These are phyloP conservation scores for Butorides virescens DNA, from an alignment of 2,113 vertebrate species.

Conservation along the genomic window DNA sequence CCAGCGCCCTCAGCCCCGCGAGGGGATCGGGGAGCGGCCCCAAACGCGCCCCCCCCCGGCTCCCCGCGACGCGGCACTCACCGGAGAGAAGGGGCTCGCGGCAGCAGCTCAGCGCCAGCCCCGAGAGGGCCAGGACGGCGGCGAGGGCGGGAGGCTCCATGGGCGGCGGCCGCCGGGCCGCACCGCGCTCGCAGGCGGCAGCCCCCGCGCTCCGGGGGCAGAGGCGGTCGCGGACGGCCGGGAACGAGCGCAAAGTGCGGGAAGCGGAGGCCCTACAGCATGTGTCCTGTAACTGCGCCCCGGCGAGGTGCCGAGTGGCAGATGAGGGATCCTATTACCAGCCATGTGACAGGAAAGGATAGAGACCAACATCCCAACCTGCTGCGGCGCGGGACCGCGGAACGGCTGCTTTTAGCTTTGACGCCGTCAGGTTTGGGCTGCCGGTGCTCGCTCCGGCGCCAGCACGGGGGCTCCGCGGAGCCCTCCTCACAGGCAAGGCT, in stretches of 20 bases:
- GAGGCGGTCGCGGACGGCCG: neutral
- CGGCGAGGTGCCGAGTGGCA: conserved; percentile 63
- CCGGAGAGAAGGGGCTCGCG: conserved; percentile 55
- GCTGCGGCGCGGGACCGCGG: neutral
- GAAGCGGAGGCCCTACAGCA: conserved; percentile 52
- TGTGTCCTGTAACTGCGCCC: conserved; percentile 54
- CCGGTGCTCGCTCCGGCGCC: neutral
- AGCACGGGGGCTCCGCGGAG: neutral
- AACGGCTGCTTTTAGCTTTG: neutral
- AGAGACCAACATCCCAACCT: conserved; percentile 55
- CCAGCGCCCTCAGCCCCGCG: neutral
- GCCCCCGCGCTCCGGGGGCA: conserved; percentile 34
- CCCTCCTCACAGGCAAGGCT: neutral
- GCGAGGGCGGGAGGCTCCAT: conserved; percentile 73
- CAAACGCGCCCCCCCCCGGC: neutral
- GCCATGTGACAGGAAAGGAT: conserved; percentile 69
- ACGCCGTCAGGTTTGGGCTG: neutral
- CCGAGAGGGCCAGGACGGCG: conserved; percentile 65
- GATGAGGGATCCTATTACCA: conserved; percentile 66
- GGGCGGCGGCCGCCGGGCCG: conserved; percentile 58
- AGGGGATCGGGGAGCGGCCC: neutral
- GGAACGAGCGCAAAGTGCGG: conserved; percentile 26
- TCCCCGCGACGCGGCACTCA: conserved; percentile 63
- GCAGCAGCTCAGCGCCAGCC: conserved; percentile 71
- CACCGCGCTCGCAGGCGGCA: conserved; percentile 44